phyloP scores from a whole-genome alignment of 2,113 vertebrate genomes.

The Crotalus tigris region DNA sequence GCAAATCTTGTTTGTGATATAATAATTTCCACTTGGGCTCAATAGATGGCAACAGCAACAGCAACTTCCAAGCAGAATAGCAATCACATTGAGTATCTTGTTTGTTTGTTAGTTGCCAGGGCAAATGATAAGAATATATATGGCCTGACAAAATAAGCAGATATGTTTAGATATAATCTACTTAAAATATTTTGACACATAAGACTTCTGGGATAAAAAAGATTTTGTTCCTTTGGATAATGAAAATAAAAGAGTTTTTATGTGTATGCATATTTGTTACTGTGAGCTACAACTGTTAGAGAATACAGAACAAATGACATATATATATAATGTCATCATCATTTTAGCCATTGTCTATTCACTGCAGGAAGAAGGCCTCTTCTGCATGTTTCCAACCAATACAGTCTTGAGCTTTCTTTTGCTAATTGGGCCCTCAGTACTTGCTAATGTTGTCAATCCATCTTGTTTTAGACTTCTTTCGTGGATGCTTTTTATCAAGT shows the following conservation, averaged over 20 bases:
- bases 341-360: too few species aligned
- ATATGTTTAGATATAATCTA: neutral
- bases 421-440: too few species aligned
- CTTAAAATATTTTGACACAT: neutral
- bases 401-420: too few species aligned
- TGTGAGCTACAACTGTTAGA: too few species aligned
- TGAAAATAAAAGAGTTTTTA: neutral
- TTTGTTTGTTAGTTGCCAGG: neutral
- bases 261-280: too few species aligned
- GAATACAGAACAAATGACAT: too few species aligned
- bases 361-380: too few species aligned
- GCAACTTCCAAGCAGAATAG: neutral
- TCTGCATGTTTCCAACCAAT: too few species aligned
- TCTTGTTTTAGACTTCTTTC: too few species aligned
- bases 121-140: neutral
- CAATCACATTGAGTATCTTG: fast-evolving
- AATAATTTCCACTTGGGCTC: neutral
- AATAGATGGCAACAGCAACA: constrained; percentile 58
- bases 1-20: fast-evolving
- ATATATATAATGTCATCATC: too few species aligned
- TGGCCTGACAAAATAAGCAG: neutral
- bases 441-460: too few species aligned
- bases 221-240: neutral
- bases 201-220: neutral
- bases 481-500: too few species aligned